Evolutionary conservation across 2,113 vertebrate genomes (phyloP).

Genomic region (Sinocyclocheilus grahami): DNA sequence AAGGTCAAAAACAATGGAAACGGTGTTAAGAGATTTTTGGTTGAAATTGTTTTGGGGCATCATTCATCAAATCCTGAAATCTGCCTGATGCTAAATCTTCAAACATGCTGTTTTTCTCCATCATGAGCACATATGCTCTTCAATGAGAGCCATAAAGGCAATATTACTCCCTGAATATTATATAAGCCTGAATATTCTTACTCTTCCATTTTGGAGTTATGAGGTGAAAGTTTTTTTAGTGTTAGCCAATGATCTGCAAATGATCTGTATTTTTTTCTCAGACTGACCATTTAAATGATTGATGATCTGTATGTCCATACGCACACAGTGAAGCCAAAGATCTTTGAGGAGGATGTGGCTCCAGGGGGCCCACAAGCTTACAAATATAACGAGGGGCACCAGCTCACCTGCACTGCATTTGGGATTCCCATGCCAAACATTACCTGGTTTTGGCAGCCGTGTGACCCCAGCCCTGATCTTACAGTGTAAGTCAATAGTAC

Average conservation of each 20-base stretch:
- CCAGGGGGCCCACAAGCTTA: conserved; percentile 62
- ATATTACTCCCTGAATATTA: background rate
- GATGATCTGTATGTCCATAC: conserved; percentile 26
- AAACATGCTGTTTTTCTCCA: conserved; percentile 1
- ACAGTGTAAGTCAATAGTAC: conserved; percentile 66
- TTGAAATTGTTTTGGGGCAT: conserved; percentile 64
- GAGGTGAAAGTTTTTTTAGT: background rate
- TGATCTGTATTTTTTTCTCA: conserved; percentile 36
- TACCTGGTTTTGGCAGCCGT: conserved; percentile 86
- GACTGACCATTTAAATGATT: conserved; percentile 3
- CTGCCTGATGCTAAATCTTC: conserved; percentile 19
- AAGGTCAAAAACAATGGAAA: conserved; percentile 54
- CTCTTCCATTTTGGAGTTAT: conserved; percentile 5
- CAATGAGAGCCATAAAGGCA: background rate
- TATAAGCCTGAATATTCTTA: background rate
- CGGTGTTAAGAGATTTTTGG: conserved; percentile 53
- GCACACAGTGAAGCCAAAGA: conserved; percentile 82
- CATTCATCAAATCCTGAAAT: conserved; percentile 56
- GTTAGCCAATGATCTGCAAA: background rate
- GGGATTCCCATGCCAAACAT: conserved; percentile 78
- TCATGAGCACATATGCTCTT: background rate
- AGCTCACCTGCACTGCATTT: conserved; percentile 78
- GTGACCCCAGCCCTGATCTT: conserved; percentile 55
- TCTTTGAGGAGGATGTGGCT: conserved; percentile 80
- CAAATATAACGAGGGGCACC: conserved; percentile 67